Percentiles rank a stretch among this genome's conserved stretches.
phyloP scores from a whole-genome alignment of 2,888 invertebrate genomes.

The Orchesellides sinensis region DNA sequence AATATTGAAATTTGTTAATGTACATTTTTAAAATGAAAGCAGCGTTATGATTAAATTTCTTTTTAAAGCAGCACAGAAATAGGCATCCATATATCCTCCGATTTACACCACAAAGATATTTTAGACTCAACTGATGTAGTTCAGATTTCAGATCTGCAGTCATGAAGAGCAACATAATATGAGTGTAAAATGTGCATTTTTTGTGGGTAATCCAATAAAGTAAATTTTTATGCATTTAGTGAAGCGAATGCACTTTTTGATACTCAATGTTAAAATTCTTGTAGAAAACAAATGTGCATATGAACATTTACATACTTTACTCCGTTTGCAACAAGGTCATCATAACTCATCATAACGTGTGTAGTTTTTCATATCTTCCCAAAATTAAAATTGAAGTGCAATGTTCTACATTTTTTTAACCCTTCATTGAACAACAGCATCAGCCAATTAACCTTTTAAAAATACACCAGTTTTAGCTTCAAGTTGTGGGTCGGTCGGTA shows the following conservation, averaged over 20 bases:
- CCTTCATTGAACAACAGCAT: background rate
- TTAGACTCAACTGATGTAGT: background rate
- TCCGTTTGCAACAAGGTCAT: background rate
- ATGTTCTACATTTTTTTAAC: background rate
- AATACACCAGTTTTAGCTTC: too few relatives aligned
- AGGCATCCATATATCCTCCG: too few relatives aligned
- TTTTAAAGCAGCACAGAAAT: background rate
- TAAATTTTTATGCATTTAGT: too few relatives aligned
- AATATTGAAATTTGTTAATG: background rate
- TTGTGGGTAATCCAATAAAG: too few relatives aligned
- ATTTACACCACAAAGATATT: background rate
- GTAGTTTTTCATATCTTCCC: background rate
- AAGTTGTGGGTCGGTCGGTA: too few relatives aligned
- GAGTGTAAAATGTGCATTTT: too few relatives aligned
- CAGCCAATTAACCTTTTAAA: too few relatives aligned
- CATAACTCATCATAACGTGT: background rate
- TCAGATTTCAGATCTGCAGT: too few relatives aligned
- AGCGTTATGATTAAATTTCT: background rate
- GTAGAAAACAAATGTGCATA: too few relatives aligned
- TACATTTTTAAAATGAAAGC: background rate
- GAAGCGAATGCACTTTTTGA: too few relatives aligned
- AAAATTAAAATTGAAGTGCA: conserved; percentile 8
- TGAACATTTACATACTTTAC: background rate
- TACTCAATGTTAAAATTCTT: too few relatives aligned
- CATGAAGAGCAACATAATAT: too few relatives aligned